phyloP scores from a whole-genome alignment of 2,888 invertebrate genomes.

The Stegophylla sp. region DNA sequence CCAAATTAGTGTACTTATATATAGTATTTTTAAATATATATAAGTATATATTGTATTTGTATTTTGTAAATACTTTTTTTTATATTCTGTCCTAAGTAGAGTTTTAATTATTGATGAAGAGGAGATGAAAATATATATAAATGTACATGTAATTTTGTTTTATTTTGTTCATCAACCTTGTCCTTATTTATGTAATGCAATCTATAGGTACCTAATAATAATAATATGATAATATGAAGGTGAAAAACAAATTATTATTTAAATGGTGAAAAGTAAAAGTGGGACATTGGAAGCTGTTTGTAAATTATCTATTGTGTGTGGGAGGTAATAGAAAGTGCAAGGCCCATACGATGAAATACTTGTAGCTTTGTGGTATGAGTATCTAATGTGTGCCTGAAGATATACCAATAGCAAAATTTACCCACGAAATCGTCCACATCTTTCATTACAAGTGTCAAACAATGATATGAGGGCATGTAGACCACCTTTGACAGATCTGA shows the following conservation, averaged over 20 bases:
- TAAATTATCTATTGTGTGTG: conserved; percentile 51
- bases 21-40: conserved; percentile 54
- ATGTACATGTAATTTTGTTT: conserved; percentile 50
- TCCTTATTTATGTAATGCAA: conserved; percentile 43
- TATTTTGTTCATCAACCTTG: conserved; percentile 47
- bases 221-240: neutral
- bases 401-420: neutral
- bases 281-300: conserved; percentile 39
- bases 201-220: conserved; percentile 4
- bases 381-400: conserved; percentile 16
- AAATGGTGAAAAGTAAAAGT: conserved; percentile 52
- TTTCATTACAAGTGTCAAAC: conserved; percentile 15
- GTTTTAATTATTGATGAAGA: conserved; percentile 52
- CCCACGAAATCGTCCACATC: neutral
- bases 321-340: conserved; percentile 55
- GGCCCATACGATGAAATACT: neutral
- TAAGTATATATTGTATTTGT: conserved; percentile 56
- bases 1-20: conserved; percentile 58
- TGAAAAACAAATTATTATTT: conserved; percentile 48
- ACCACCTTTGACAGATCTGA: conserved; percentile 1
- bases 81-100: conserved; percentile 59
- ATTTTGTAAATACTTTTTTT: conserved; percentile 59
- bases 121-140: conserved; percentile 56
- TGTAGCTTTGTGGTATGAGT: conserved; percentile 10
- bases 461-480: conserved; percentile 16